phyloP scores from a whole-genome alignment of 2,797 vertebrate species.

The Enteromius viviparus region DNA sequence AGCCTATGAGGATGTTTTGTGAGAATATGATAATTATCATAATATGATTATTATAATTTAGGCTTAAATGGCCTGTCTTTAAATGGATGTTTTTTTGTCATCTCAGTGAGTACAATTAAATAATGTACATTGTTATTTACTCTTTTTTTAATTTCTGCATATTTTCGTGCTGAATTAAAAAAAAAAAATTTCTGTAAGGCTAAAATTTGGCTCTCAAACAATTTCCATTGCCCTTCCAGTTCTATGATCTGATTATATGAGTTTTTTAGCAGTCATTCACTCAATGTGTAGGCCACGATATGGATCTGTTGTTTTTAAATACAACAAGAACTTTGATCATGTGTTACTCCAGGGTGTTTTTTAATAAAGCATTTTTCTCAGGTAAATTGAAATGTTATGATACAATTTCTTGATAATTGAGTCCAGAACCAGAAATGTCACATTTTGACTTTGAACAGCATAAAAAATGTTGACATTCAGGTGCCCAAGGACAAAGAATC shows the following conservation, averaged over 20 bases:
- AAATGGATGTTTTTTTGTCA: neutral
- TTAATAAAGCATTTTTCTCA: neutral
- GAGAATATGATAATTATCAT: neutral
- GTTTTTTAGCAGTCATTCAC: neutral
- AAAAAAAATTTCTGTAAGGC: neutral
- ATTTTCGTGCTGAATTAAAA: neutral
- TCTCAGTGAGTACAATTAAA: neutral
- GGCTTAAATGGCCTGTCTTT: neutral
- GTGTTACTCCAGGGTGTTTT: neutral
- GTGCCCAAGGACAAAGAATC: conserved; percentile 52
- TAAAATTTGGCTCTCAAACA: neutral
- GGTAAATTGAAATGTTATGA: neutral
- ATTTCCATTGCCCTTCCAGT: neutral
- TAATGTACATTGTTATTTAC: neutral
- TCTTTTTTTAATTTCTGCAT: neutral
- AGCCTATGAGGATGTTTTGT: neutral
- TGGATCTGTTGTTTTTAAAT: neutral
- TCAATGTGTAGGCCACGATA: neutral
- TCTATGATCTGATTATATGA: neutral
- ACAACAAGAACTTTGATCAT: neutral
- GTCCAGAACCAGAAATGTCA: conserved; percentile 31
- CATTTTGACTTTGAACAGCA: neutral
- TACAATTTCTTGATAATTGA: neutral
- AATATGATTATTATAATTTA: neutral
- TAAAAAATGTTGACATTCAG: conserved; percentile 65